A percentile compares a stretch with the other conserved stretches of the same genome.
These are phyloP conservation scores for Phacellophora camtschatica DNA, from an alignment of 30 jellyfish, hydroid and myxozoan genomes.

Conservation along the genomic window DNA sequence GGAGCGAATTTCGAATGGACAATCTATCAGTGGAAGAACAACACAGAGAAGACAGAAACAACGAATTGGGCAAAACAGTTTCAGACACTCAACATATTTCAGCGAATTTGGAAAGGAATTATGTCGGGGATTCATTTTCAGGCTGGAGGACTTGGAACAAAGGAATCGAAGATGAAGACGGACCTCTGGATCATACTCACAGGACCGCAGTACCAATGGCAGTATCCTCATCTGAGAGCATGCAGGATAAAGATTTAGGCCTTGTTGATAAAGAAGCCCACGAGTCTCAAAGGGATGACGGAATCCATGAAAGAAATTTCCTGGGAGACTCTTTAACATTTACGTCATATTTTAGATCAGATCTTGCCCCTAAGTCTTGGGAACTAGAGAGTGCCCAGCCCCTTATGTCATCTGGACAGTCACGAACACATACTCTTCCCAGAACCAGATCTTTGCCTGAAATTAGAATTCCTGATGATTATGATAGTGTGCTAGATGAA, in stretches of 20 bases:
- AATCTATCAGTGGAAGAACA: background rate
- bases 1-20: slow-evolving; percentile 81
- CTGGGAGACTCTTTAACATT: slow-evolving; percentile 23
- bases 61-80: background rate
- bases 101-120: background rate
- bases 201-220: background rate
- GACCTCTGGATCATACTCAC: slow-evolving; percentile 7
- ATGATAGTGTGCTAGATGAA: slow-evolving; percentile 32
- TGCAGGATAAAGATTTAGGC: background rate
- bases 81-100: background rate
- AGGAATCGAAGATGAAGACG: slow-evolving; percentile 26
- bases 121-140: slow-evolving; percentile 40
- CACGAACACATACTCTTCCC: slow-evolving; percentile 45
- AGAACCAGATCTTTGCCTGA: slow-evolving; percentile 46
- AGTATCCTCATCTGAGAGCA: background rate
- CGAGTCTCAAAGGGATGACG: slow-evolving; percentile 17
- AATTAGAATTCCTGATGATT: slow-evolving; percentile 40
- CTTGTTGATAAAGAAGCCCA: slow-evolving; percentile 10
- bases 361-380: slow-evolving; percentile 30
- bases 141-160: slow-evolving; percentile 40
- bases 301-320: slow-evolving; percentile 4
- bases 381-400: slow-evolving; percentile 58
- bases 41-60: background rate
- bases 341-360: slow-evolving; percentile 27
- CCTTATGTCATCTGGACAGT: slow-evolving; percentile 44